Evolutionary conservation across 2,797 vertebrate genomes (phyloP).

Genomic region (Astyanax mexicanus): DNA sequence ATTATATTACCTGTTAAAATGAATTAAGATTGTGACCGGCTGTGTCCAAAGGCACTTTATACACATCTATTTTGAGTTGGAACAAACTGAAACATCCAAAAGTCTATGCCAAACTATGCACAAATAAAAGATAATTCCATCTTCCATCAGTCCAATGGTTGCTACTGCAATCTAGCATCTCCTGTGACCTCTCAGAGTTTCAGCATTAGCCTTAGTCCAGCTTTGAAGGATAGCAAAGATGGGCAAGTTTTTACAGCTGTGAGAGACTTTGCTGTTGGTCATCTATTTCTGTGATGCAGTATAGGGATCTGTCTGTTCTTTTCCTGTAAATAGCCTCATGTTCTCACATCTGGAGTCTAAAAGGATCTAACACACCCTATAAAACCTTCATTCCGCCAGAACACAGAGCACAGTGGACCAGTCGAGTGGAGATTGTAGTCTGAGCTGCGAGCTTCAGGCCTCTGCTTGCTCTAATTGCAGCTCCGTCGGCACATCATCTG

Average conservation of each 20-base stretch:
- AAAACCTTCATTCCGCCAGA: background rate
- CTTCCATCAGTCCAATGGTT: too few species aligned
- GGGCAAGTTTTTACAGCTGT: background rate
- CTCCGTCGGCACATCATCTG: constrained; percentile 34
- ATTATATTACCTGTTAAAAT: too few species aligned
- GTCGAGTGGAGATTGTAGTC: background rate
- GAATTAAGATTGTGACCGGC: too few species aligned
- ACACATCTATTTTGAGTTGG: too few species aligned
- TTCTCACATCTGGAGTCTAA: background rate
- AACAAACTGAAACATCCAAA: too few species aligned
- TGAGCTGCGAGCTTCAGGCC: background rate
- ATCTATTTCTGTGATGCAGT: background rate
- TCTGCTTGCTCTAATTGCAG: background rate
- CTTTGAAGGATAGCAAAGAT: background rate
- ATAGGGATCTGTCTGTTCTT: background rate
- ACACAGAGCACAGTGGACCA: background rate
- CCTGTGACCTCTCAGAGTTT: background rate
- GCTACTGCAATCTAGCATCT: too few species aligned
- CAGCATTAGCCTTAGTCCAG: background rate
- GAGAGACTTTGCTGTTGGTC: background rate
- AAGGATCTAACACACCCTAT: background rate
- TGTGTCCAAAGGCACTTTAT: too few species aligned
- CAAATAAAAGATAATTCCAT: too few species aligned
- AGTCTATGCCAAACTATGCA: too few species aligned
- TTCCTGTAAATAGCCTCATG: background rate